Base-by-base conservation (phyloP, 2,797 vertebrate genomes). In the Melanotaenia parkinsoni region DNA sequence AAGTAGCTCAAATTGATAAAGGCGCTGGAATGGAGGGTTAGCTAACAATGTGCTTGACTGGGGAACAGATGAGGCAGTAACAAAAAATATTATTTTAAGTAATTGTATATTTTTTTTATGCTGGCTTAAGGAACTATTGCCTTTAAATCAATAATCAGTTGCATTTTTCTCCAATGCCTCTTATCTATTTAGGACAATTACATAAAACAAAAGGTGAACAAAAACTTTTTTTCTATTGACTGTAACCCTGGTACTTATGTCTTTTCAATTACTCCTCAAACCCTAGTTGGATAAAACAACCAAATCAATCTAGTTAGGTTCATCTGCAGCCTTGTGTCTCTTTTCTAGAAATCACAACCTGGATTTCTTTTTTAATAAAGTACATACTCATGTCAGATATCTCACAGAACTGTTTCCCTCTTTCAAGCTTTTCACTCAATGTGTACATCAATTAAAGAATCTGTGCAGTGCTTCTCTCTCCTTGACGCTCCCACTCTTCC, bases 401-500 rank as follows among this genome's bases (percentile, higher is more conserved):
- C 58, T 67, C 58, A 53, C 51, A 14, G 26, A 51, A 38, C 80
- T 68, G 47, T 72, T 57, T 67, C 68, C 28, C 51, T 67, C 14
- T 59, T 53, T 67, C 14, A 33, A 3, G 47, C 43, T 54, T 72
- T 56, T 72, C 60, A 47, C 50, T 69, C 78, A 56, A 38, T 67
- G 59, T 77, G 64, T 30, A 68, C 81, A 82, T 82, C 78, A 85
- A 80, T 76, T 80, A 63, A 68, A 74, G 83, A 74, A 82, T 85
- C 79, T 8, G 68, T 71, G 71, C 56, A 78, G 80, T 76, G 62
- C 67, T 72, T 86, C 61, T 77, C 82, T 85, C 88, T 89, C 86
- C 86, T 89, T 82, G 86, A 90, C 89, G 88, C 89, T 86, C 87
- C 86, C 88, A 63, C 79, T 61, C 82, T 72, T 63, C 79, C 84